phyloP scores from a whole-genome alignment of 2,113 vertebrate genomes.

The Python bivittatus region DNA sequence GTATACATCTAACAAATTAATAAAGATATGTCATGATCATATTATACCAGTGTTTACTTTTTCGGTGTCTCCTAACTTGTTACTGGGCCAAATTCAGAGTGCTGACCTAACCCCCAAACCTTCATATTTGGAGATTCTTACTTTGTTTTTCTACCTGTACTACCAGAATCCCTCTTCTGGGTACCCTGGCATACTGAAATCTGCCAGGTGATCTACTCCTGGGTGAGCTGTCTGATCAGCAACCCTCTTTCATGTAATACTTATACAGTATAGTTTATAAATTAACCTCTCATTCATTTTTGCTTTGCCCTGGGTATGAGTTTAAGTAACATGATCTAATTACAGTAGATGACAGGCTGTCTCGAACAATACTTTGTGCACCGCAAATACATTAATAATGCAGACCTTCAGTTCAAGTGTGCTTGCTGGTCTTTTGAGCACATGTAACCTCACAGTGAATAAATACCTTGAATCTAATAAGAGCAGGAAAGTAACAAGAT shows the following conservation, averaged over 20 bases:
- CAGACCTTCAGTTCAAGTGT: conserved; percentile 11
- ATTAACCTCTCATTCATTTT: neutral
- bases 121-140: neutral
- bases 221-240: neutral
- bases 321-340: conserved; percentile 38
- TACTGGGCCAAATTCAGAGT: neutral
- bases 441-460: conserved; percentile 8
- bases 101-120: neutral
- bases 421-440: neutral
- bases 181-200: neutral
- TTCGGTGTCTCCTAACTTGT: neutral
- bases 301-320: neutral
- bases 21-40: neutral
- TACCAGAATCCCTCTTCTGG: neutral
- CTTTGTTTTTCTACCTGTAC: neutral
- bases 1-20: no score
- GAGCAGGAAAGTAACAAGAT: neutral
- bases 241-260: neutral
- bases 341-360: conserved; percentile 38
- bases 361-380: rapidly evolving
- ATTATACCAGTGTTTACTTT: neutral
- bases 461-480: no score
- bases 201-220: neutral
- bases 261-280: neutral
- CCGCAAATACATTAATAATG: conserved; percentile 38